Conservation (phyloP, 2,888 invertebrate species). For the Hoplodrina ambigua region DNA sequence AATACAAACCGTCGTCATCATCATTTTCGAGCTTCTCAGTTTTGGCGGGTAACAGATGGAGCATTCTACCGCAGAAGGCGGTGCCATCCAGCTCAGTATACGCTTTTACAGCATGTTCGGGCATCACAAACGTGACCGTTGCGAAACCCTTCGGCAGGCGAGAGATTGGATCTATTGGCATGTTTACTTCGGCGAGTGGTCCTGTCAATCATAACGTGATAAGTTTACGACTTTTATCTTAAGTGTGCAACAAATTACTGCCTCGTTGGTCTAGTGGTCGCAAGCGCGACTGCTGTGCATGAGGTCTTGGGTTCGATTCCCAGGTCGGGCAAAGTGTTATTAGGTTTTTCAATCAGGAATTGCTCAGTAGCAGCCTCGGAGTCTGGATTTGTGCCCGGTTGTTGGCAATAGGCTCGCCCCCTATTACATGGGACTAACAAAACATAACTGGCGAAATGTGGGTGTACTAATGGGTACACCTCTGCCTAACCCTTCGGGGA, state of each 20-base stretch:
- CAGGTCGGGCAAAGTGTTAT: no score
- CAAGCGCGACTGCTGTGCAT: no score
- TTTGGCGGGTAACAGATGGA: slow-evolving; percentile 97
- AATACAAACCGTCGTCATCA: slow-evolving; percentile 81
- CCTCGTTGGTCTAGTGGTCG: no score
- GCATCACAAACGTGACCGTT: slow-evolving; percentile 97
- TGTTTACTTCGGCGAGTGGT: slow-evolving; percentile 95
- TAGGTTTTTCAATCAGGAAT: no score
- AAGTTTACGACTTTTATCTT: background rate
- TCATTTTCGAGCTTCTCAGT: slow-evolving; percentile 89
- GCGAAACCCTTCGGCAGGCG: slow-evolving; percentile 98
- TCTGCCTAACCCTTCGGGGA: no score
- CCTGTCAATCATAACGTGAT: slow-evolving; percentile 86
- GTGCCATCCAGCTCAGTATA: slow-evolving; percentile 97
- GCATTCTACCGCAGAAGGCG: slow-evolving; percentile 96
- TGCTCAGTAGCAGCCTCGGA: no score
- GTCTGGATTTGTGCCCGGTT: no score
- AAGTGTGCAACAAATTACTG: background rate
- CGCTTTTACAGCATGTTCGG: slow-evolving; percentile 98
- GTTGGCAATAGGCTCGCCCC: no score
- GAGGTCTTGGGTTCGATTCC: no score
- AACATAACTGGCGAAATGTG: no score
- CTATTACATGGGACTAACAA: no score
- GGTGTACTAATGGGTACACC: no score
- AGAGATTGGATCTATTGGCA: slow-evolving; percentile 96